phyloP scores from a whole-genome alignment of 2,888 invertebrate species.

The Mactromeris polynyma region DNA sequence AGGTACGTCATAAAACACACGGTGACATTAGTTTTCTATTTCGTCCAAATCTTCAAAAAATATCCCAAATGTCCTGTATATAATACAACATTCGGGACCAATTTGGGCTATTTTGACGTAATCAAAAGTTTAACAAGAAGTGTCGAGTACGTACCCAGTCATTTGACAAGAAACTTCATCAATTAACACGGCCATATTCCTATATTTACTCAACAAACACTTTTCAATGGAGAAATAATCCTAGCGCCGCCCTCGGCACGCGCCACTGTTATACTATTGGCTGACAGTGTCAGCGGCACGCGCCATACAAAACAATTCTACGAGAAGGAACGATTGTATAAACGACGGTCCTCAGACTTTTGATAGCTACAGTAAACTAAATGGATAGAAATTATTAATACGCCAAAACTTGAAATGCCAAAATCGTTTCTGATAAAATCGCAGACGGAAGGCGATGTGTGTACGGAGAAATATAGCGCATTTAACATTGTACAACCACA shows the following conservation, averaged over 20 bases:
- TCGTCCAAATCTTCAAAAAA: too few species aligned
- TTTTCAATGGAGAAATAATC: neutral
- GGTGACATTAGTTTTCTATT: too few species aligned
- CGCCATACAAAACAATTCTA: constrained; percentile 8
- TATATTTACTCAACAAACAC: constrained; percentile 23
- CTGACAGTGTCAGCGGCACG: neutral
- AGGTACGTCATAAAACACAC: too few species aligned
- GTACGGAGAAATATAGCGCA: constrained; percentile 60
- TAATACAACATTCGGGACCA: too few species aligned
- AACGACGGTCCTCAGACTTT: constrained; percentile 3
- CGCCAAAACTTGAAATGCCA: constrained; percentile 46
- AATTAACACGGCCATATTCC: neutral
- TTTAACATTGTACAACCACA: constrained; percentile 57
- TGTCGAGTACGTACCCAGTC: neutral
- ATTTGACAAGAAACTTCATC: neutral
- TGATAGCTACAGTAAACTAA: neutral
- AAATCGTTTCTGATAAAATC: constrained; percentile 66
- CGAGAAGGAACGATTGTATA: constrained; percentile 5
- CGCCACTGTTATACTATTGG: constrained; percentile 43
- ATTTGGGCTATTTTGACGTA: neutral
- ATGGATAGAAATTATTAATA: neutral
- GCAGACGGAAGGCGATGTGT: constrained; percentile 22
- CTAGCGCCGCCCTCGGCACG: constrained; percentile 44
- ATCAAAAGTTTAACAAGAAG: neutral
- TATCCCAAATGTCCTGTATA: too few species aligned